Evolutionary conservation across 2,113 vertebrate species (phyloP).

Genomic region (Malaclemys terrapin): DNA sequence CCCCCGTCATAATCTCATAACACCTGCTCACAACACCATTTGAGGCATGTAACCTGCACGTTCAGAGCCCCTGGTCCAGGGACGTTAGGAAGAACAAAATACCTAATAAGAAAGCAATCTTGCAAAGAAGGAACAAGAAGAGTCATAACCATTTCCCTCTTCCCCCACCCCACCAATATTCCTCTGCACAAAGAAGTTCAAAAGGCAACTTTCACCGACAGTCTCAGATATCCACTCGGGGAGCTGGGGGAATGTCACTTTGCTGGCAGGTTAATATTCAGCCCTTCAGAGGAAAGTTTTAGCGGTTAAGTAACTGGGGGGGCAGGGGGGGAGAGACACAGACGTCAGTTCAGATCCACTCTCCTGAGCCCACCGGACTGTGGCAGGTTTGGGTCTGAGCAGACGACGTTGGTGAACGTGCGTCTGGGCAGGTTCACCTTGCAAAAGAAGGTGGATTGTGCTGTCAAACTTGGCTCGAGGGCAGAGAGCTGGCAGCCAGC

Average conservation of each 20-base stretch:
- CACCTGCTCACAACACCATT: too few species aligned
- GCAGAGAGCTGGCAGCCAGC: background rate
- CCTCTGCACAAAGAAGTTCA: constrained; percentile 31
- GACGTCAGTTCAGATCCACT: background rate
- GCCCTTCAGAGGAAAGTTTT: constrained; percentile 10
- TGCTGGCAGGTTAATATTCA: background rate
- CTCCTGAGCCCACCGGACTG: background rate
- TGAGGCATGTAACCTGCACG: background rate
- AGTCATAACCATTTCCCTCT: background rate
- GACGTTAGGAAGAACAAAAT: background rate
- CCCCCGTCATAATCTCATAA: too few species aligned
- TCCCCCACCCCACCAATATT: background rate
- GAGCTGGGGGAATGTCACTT: constrained; percentile 21
- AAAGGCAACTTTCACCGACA: constrained; percentile 35
- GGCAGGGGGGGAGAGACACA: background rate
- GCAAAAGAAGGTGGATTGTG: background rate
- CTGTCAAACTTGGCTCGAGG: background rate
- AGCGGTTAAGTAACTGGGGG: background rate
- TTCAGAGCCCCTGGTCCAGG: rapidly evolving
- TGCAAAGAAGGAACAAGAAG: background rate
- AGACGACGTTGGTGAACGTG: background rate
- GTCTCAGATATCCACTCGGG: background rate
- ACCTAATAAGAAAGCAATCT: background rate
- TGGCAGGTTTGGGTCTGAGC: background rate
- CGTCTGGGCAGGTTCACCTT: background rate